Evolutionary conservation across 2,888 invertebrate species (phyloP), one percentile per base, ranked within the genome.

Genomic region (Mayetiola destructor): DNA sequence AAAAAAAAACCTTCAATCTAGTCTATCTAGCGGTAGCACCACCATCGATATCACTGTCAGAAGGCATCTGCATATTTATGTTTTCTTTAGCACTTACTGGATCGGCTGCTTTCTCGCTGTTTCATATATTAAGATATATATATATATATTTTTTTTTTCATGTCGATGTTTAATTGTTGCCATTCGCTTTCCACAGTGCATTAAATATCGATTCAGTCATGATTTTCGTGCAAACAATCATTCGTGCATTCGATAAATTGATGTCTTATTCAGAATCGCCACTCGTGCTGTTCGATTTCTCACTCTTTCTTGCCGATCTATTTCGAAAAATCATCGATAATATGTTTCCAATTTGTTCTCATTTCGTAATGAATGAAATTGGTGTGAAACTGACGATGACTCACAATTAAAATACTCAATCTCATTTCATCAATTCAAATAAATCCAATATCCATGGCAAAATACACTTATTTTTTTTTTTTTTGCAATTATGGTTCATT

Each of bases 161-260:
- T 27, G 23, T 27, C 12, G 12, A 10, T 2, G 48, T 48, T 48
- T 48, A 48, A 48, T 48, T 48, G 16, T 48, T 27, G 2, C 48
- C 12, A 27, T 4, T 6, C 1, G 48, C 12, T 48, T 42, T 42
- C 5, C n/a, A n/a, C n/a, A n/a, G n/a, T n/a, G n/a, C n/a, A n/a
- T n/a, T n/a, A n/a, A n/a, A n/a, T n/a, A n/a, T n/a, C n/a, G 29
- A 48, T 48, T 23, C 48, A 48, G 48, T 48, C 48, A 48, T 48
- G 48, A 48, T 48, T 48, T 48, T 27, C 48, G 2, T 48, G 23
- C 48, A 48, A 48, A 48, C 27, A 27, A 48, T 48, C 27, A 48
- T 27, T 27, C n/a, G 6, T 5, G 27, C 48, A 48, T 48, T 48
- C 16, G 18, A 39, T 9, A n/a, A 27, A 4, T n/a, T 6, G n/a